These are phyloP conservation scores for Arctia plantaginis DNA, from an alignment of 2,888 invertebrate species.

Conservation along the genomic window DNA sequence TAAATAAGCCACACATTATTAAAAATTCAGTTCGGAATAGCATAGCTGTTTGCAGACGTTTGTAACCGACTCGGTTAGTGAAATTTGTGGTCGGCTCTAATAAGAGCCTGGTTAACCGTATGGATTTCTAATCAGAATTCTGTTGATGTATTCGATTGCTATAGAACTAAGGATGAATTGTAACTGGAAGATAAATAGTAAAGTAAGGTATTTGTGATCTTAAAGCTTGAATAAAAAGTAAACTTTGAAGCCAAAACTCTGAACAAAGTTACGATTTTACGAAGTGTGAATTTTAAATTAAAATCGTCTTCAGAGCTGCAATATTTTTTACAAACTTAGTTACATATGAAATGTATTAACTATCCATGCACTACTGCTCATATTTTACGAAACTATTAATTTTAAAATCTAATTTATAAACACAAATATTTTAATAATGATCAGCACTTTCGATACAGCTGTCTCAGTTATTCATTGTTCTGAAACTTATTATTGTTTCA, in stretches of 20 bases:
- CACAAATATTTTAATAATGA: background rate
- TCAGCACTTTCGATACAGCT: background rate
- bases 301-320: background rate
- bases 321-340: too few species aligned
- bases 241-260: background rate
- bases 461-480: background rate
- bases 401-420: background rate
- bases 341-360: too few species aligned
- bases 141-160: conserved; percentile 16
- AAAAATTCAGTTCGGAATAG: conserved; percentile 26
- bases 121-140: conserved; percentile 44
- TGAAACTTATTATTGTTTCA: background rate
- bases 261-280: background rate
- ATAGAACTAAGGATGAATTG: conserved; percentile 23
- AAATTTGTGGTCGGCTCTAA: conserved; percentile 46
- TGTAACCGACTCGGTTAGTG: conserved; percentile 22
- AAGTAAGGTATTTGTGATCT: background rate
- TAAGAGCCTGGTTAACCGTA: conserved; percentile 40
- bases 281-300: background rate
- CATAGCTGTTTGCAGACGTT: conserved; percentile 43
- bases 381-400: too few species aligned
- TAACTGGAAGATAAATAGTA: background rate
- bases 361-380: too few species aligned
- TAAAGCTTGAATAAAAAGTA: background rate
- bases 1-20: conserved; percentile 23